Base-by-base conservation (phyloP, 2,888 invertebrate genomes). In the Lasioglossum morio region DNA sequence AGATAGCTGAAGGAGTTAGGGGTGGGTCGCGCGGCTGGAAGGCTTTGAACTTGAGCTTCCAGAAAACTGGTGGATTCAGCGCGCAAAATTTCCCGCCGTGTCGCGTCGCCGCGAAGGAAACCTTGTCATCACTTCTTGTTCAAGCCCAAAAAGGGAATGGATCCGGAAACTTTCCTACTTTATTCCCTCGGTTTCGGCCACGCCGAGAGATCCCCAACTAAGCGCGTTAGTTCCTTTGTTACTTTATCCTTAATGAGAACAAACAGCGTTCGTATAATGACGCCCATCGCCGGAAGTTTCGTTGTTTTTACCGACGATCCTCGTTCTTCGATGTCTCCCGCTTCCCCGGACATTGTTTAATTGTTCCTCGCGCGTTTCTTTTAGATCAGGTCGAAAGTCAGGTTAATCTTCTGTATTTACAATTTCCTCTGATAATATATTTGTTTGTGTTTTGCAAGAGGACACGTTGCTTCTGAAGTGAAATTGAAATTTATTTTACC, bases 91-190 rank as follows among this genome's bases (percentile, higher is more conserved):
- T 30, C 19, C 30, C 27, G 34, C 7, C 40, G 48, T 27, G 46
- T 23, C 40, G 48, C 40, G 37, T 27, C 66, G 69, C 43, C 66
- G 63, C 34, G 60, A 30, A 75, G 40, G 80, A 66, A 79, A 60
- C 75, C 79, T 48, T 82, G 84, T 84, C 84, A 75, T 84, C 84
- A n/a, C 70, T 82, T 84, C 84, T 82, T 66, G 82, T 84, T 82
- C 43, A 46, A 70, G 27, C 70, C 34, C 77, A 70, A 82, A 77
- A 84, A 78, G 60, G 74, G 57, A 77, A 84, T 48, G 57, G 77
- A 74, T 74, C 27, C 70, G 43, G 69, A 12, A 82, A 84, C 73
- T 84, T 84, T 82, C 69, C 74, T 37, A 76, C 80, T 79, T 83
- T 80, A 66, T 83, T 83, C 72, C 37, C 30, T 16, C 53, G 79